Conservation (phyloP, 64 coral and sea anemone species). For the Actinia equina region DNA sequence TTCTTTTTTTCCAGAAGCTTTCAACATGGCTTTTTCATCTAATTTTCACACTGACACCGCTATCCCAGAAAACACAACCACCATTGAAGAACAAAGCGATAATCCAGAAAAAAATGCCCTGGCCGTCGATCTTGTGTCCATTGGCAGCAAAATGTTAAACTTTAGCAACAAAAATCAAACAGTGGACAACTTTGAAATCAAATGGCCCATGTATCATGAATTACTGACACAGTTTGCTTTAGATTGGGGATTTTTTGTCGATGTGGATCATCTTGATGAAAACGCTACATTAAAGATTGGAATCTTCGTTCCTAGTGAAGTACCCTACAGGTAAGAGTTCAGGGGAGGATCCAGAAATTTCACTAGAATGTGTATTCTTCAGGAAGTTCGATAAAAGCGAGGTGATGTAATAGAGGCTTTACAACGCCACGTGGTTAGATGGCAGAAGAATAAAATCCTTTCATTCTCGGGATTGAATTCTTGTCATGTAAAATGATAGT, state of each 20-base stretch:
- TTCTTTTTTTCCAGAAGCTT: not conserved
- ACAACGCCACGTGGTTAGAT: no score
- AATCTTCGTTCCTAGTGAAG: not conserved
- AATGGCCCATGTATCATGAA: not conserved
- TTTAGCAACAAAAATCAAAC: not conserved
- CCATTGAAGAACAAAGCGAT: not conserved
- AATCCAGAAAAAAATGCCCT: not conserved
- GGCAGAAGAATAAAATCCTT: no score
- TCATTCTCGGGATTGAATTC: no score
- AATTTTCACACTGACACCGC: not conserved
- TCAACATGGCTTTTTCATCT: not conserved
- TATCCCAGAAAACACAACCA: not conserved
- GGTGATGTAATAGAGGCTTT: no score
- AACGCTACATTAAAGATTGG: not conserved
- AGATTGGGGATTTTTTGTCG: not conserved
- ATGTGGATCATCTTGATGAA: not conserved
- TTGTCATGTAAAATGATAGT: no score
- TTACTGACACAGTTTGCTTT: not conserved
- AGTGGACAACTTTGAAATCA: not conserved
- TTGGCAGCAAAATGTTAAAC: not conserved
- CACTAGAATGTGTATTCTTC: no score
- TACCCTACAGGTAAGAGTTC: not conserved
- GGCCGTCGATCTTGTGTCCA: not conserved
- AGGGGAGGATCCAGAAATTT: no score
- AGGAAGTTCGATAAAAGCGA: no score